Evolutionary conservation across 2,113 vertebrate species (phyloP).

Genomic region (Motacilla alba): DNA sequence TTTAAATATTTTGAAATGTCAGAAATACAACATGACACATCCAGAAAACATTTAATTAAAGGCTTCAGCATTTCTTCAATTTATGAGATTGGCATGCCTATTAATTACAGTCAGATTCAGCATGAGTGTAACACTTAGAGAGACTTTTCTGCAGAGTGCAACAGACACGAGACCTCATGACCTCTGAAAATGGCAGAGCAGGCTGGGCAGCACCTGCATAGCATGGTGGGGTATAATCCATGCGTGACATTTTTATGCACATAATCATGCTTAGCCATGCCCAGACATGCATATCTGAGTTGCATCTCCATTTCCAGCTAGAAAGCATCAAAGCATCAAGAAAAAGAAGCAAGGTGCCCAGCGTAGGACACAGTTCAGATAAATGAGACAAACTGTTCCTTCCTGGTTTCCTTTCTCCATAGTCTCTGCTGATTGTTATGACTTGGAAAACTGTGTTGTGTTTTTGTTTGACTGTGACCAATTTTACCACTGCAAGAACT

Average conservation of each 20-base stretch:
- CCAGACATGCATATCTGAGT: not conserved
- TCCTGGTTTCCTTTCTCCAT: not conserved
- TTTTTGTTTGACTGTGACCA: not conserved
- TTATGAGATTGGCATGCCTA: not conserved
- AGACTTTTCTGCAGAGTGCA: not conserved
- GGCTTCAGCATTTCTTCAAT: not conserved
- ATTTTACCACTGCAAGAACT: not conserved
- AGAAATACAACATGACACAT: not conserved
- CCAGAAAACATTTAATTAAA: not conserved
- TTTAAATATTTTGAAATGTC: not conserved
- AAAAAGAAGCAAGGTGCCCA: not conserved
- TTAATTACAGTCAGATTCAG: not conserved
- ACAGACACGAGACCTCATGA: not conserved
- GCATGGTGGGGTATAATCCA: not conserved
- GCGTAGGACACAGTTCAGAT: fast-evolving
- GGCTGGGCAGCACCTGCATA: not conserved
- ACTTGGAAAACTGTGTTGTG: not conserved
- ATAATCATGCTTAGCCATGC: not conserved
- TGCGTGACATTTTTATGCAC: not conserved
- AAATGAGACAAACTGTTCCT: not conserved
- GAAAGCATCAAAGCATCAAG: not conserved
- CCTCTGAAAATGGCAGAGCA: not conserved
- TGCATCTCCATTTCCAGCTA: not conserved
- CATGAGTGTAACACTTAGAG: fast-evolving
- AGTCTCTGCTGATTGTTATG: not conserved